Conservation (phyloP, 2,797 vertebrate species). For the Oryzias sinensis region DNA sequence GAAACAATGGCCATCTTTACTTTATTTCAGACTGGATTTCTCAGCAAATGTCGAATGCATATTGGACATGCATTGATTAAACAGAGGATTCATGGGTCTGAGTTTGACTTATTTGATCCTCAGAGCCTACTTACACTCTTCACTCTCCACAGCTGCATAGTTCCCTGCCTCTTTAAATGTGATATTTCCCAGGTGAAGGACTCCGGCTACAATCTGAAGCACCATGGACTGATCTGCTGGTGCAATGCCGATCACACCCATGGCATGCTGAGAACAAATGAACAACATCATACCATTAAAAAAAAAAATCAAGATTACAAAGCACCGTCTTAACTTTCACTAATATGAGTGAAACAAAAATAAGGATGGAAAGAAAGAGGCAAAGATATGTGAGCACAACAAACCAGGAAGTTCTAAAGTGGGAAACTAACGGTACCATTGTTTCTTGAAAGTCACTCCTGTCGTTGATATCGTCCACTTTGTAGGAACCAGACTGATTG, state of each 20-base stretch:
- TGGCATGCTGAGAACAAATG: slow-evolving; percentile 84
- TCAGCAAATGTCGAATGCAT: background rate
- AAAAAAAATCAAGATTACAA: slow-evolving; percentile 25
- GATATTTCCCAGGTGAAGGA: slow-evolving; percentile 96
- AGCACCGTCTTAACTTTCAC: too few species aligned
- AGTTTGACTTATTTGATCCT: background rate
- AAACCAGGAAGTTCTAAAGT: slow-evolving; percentile 6
- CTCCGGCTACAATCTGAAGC: slow-evolving; percentile 93
- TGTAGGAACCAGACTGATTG: slow-evolving; percentile 96
- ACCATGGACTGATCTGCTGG: slow-evolving; percentile 86
- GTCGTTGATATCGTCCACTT: slow-evolving; percentile 97
- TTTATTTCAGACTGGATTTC: background rate
- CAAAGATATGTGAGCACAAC: slow-evolving; percentile 16
- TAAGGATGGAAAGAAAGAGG: slow-evolving; percentile 19
- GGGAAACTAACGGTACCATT: slow-evolving; percentile 70
- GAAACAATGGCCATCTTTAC: background rate
- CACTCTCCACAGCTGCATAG: slow-evolving; percentile 95
- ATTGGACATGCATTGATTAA: background rate
- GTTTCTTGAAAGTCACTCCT: slow-evolving; percentile 95
- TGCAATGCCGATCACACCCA: slow-evolving; percentile 95
- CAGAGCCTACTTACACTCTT: slow-evolving; percentile 83
- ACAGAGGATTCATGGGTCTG: background rate
- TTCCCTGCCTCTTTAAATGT: slow-evolving; percentile 95
- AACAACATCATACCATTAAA: background rate
- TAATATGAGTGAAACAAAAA: slow-evolving; percentile 33